Evolutionary conservation across 92 coral and sea anemone species (phyloP).

Genomic region (Plumapathes pennacea): DNA sequence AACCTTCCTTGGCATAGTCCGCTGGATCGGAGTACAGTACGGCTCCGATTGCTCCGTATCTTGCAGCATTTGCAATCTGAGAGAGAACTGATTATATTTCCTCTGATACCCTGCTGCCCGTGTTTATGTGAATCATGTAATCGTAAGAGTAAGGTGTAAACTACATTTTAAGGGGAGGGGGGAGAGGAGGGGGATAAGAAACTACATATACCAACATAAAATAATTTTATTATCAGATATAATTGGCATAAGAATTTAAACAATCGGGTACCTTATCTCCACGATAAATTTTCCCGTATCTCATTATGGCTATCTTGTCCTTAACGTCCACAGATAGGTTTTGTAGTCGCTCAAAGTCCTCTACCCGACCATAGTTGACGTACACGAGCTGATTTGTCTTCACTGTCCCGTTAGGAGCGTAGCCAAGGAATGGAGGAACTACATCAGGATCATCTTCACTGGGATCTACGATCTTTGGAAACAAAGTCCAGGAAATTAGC

Average conservation of each 20-base stretch:
- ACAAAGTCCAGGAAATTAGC: too few species aligned
- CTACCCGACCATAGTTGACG: conserved; percentile 78
- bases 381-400: conserved; percentile 87
- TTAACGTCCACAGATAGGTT: conserved; percentile 61
- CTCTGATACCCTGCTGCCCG: too few species aligned
- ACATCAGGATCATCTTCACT: conserved; percentile 63
- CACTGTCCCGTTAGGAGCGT: conserved; percentile 80
- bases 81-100: background rate
- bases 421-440: conserved; percentile 75
- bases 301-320: conserved; percentile 84
- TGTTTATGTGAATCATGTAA: too few species aligned
- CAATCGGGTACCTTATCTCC: conserved; percentile 78
- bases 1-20: conserved; percentile 67
- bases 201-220: too few species aligned
- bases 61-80: conserved; percentile 79
- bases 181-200: too few species aligned
- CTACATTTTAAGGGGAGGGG: too few species aligned
- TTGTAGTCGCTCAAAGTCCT: conserved; percentile 72
- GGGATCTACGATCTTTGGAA: too few species aligned
- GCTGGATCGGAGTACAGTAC: conserved; percentile 86
- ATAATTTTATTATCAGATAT: too few species aligned
- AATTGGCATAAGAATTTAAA: too few species aligned
- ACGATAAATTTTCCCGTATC: conserved; percentile 88
- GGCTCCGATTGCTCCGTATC: conserved; percentile 79
- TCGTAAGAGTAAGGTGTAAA: too few species aligned